Conservation (phyloP, 2,888 invertebrate species). For the Gymnosoma rotundatum region DNA sequence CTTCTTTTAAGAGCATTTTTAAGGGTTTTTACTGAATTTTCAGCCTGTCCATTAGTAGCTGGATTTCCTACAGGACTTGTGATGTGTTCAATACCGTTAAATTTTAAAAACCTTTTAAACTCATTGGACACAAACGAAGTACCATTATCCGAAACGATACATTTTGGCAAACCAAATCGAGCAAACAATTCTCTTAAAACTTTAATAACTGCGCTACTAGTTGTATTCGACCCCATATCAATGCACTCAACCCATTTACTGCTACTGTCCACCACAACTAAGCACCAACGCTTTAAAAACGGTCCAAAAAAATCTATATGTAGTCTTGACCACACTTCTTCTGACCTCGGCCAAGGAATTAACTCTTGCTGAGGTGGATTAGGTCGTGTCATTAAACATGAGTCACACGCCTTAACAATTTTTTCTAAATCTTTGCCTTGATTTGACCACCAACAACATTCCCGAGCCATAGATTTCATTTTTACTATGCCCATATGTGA, state of each 20-base stretch:
- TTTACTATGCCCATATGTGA: slow-evolving; percentile 68
- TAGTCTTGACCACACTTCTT: slow-evolving; percentile 41
- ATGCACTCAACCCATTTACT: slow-evolving; percentile 68
- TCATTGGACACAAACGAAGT: slow-evolving; percentile 67
- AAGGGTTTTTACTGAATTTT: slow-evolving; percentile 67
- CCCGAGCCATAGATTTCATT: slow-evolving; percentile 56
- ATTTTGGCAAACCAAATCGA: slow-evolving; percentile 42
- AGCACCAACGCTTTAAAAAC: slow-evolving; percentile 45
- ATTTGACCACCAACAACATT: slow-evolving; percentile 73
- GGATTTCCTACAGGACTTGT: slow-evolving; percentile 64
- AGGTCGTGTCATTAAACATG: slow-evolving; percentile 49
- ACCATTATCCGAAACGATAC: slow-evolving; percentile 17
- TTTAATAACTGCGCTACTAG: slow-evolving; percentile 40
- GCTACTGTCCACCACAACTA: slow-evolving; percentile 71
- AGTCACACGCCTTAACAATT: slow-evolving; percentile 56
- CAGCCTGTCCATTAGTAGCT: slow-evolving; percentile 61
- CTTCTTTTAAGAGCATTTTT: slow-evolving; percentile 42
- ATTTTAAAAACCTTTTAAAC: slow-evolving; percentile 68
- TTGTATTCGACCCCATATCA: slow-evolving; percentile 47
- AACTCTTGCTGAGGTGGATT: slow-evolving; percentile 15
- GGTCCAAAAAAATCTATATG: slow-evolving; percentile 60
- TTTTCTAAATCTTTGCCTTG: slow-evolving; percentile 72
- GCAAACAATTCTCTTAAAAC: slow-evolving; percentile 68
- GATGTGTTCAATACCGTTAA: slow-evolving; percentile 65
- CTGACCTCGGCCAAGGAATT: slow-evolving; percentile 41